Evolutionary conservation across 2,797 vertebrate species (phyloP), one percentile per base, ranked within the genome.

Genomic region (Alauda arvensis): DNA sequence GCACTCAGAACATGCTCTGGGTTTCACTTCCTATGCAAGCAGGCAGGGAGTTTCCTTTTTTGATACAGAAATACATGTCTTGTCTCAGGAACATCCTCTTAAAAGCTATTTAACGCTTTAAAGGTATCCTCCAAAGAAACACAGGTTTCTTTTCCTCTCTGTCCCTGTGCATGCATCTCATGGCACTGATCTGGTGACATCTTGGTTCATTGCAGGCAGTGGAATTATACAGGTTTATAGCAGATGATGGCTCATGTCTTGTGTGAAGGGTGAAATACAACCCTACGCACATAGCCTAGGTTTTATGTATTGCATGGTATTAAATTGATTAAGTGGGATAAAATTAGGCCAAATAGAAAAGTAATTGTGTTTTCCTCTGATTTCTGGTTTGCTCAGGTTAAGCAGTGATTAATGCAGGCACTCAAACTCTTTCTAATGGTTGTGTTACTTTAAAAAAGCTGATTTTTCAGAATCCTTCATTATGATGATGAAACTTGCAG

Each of bases 71-170:
- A 29, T 37, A 12, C 5, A 3, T 23, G 24, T 34, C 42, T 69
- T 69, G 29, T 57, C 37, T 71, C 48, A 40, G 48, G 16, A 55
- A 18, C 21, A 67, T 29, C 33, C 15, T 82, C 42, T 79, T 23
- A n/a, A 69, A 79, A 33, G 3, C 8, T 10, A 24, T 29, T n/a
- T 66, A 19, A 68, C 12, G 21, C 45, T 55, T 81, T 65, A 14
- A 16, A 57, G 6, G 19, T 28, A 9, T 33, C 16, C 31, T 83
- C 10, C 49, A 81, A 52, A 67, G 62, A 66, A 37, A 13, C 4
- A 37, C 3, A 8, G 0, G 0, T 69, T 76, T 65, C 23, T 52
- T 71, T 52, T 39, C 3, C 31, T 4, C 8, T 69, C 13, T 25
- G 25, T 26, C 19, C 9, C 37, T 37, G 37, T 60, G 17, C 3